Evolutionary conservation across 2,888 invertebrate species (phyloP), one percentile per base, ranked within the genome.

Genomic region (Laspeyria flexula): DNA sequence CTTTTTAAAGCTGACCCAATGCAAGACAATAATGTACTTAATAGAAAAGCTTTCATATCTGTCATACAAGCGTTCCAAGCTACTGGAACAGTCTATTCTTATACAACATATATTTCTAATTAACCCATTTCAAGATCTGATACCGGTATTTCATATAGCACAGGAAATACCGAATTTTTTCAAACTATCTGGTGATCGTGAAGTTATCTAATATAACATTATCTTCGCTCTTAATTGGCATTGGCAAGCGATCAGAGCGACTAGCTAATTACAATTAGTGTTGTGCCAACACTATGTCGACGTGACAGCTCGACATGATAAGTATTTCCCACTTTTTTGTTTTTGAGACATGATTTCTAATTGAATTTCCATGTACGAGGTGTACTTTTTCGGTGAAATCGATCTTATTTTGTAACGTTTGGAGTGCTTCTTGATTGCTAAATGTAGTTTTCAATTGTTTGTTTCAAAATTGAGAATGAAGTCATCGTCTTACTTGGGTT

Each of bases 231-330:
- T 68, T 79, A 80, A 77, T 80, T 76, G 75, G 58, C 71, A 81
- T 78, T 81, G 80, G 80, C 81, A 79, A 78, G 58, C 56, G 71
- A 75, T 77, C 73, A 70, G 62, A 64, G 63, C 65, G 67, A 58
- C 56, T 53, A 45, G 66, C 69, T 68, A 70, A 72, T 73, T 68
- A 70, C 74, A 79, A 82, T 83, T 79, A 81, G 75, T 74, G 73
- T 63, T 69, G 67, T 65, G 75, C 72, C 78, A 74, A 73, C 66
- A 64, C 58, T 47, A 55, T 63, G 74, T 71, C 55, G 65, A 61
- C 67, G 55, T 68, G 71, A 67, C 70, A 69, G 67, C 71, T 61
- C 57, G 61, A 71, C 67, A 59, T 59, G 67, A 70, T 65, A 60
- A 60, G 56, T 65, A 64, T 63, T 71, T 63, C 60, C 65, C 55